Evolutionary conservation across 37 sponge, comb jelly and placozoan genomes (phyloP), one percentile per base, ranked within the genome.

Genomic region (Theonella swinhoei): DNA sequence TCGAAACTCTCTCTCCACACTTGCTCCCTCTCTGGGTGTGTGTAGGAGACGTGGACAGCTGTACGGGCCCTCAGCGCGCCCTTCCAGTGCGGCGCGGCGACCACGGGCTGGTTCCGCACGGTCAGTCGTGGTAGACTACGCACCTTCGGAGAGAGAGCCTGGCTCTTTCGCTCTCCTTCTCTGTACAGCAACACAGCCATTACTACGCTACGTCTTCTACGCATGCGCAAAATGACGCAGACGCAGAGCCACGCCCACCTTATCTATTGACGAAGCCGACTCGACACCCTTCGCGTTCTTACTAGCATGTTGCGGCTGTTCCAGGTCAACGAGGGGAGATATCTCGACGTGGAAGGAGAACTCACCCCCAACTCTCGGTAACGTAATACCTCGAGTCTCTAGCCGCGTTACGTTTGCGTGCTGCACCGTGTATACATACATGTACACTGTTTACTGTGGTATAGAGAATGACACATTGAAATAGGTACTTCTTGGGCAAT

Each of bases 321-420:
- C 40, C 85, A 85, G 39, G 85, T 85, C 29, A 85, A 85, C 72
- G 62, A 32, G 29, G 85, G 85, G 1, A 28, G 14, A 11, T 85
- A 25, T 33, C 36, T 85, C 38, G 40, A 24, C 31, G 7, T 85
- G 29, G 59, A 68, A 2, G 40, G 63, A 14, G 85, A 85, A 20
- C 31, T 85, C 7, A 58, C 62, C 1, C 85, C 85, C 3, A 77
- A 72, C 23, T 60, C 85, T 17, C 42, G 39, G 85, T 85, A 58
- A 59, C 11, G 54, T n/a, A n/a, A n/a, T n/a, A n/a, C n/a, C n/a
- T n/a, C n/a, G n/a, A n/a, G n/a, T n/a, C n/a, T n/a, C n/a, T n/a
- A n/a, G n/a, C n/a, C n/a, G n/a, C n/a, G n/a, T n/a, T n/a, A n/a
- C n/a, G n/a, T n/a, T n/a, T n/a, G n/a, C n/a, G n/a, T n/a, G n/a